phyloP scores from a whole-genome alignment of 1,140 invertebrate species.

The Lutraria rhynchaena region DNA sequence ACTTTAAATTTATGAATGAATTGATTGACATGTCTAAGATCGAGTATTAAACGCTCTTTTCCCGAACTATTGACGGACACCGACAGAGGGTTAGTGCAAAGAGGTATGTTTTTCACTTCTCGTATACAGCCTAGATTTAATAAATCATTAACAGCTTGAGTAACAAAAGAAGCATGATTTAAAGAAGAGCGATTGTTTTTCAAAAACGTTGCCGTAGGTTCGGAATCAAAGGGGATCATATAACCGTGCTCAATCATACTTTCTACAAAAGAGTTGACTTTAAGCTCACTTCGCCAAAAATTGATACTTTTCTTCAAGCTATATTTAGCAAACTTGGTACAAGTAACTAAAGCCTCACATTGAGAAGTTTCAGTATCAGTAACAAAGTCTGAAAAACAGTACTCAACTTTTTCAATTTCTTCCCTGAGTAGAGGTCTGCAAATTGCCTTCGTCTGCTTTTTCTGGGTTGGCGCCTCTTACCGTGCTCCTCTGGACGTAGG shows the following conservation, averaged over 20 bases:
- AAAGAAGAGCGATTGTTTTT: slow-evolving; percentile 32
- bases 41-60: neutral
- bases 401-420: neutral
- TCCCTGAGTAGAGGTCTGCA: neutral
- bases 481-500: slow-evolving; percentile 10
- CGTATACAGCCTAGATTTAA: slow-evolving; percentile 11
- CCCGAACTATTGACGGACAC: neutral
- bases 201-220: slow-evolving; percentile 3
- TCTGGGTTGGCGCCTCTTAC: neutral
- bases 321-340: neutral
- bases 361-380: neutral
- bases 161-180: slow-evolving; percentile 15
- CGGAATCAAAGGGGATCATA: neutral
- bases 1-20: slow-evolving; percentile 10
- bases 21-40: slow-evolving; percentile 10
- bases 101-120: neutral
- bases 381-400: neutral
- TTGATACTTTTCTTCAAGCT: neutral
- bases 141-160: neutral
- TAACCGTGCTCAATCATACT: neutral
- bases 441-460: neutral
- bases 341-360: neutral
- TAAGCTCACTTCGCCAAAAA: neutral
- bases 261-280: slow-evolving; percentile 15
- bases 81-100: neutral